A percentile compares a stretch with the other conserved stretches of the same genome.
These are phyloP conservation scores for Hirudo medicinalis DNA, from an alignment of 1,140 invertebrate genomes.

Conservation along the genomic window DNA sequence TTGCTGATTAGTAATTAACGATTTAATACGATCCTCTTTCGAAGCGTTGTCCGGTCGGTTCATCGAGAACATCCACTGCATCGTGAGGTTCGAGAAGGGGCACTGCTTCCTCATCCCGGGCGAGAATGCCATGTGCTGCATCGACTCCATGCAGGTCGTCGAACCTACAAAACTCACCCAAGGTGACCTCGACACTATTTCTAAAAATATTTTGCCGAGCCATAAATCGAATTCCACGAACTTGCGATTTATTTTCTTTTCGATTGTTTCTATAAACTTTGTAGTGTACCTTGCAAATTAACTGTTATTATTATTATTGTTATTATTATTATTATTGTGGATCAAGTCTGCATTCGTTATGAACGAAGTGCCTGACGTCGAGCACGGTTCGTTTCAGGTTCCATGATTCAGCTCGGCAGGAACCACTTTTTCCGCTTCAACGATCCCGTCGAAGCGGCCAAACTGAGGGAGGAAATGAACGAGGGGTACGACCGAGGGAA, in stretches of 20 bases:
- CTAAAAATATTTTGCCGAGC: neutral
- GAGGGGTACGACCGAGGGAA: slow-evolving; percentile 9
- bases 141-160: slow-evolving; percentile 16
- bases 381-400: slow-evolving; percentile 17
- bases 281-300: no score
- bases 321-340: no score
- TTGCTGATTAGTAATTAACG: no score
- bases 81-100: slow-evolving; percentile 15
- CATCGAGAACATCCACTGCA: slow-evolving; percentile 21
- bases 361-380: no score
- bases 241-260: no score
- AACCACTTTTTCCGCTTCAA: slow-evolving; percentile 22
- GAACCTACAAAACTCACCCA: slow-evolving; percentile 20
- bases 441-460: slow-evolving; percentile 21
- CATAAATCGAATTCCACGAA: no score
- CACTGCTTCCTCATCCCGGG: slow-evolving; percentile 15
- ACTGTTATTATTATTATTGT: no score
- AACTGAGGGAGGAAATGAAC: slow-evolving; percentile 19
- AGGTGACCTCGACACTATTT: neutral
- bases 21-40: neutral
- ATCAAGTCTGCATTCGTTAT: neutral
- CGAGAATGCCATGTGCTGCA: slow-evolving; percentile 18
- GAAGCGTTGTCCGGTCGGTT: slow-evolving; percentile 11
- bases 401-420: slow-evolving; percentile 19
- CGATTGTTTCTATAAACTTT: neutral